Evolutionary conservation across 1,140 invertebrate genomes (phyloP).

Genomic region (Pollicipes pollicipes): DNA sequence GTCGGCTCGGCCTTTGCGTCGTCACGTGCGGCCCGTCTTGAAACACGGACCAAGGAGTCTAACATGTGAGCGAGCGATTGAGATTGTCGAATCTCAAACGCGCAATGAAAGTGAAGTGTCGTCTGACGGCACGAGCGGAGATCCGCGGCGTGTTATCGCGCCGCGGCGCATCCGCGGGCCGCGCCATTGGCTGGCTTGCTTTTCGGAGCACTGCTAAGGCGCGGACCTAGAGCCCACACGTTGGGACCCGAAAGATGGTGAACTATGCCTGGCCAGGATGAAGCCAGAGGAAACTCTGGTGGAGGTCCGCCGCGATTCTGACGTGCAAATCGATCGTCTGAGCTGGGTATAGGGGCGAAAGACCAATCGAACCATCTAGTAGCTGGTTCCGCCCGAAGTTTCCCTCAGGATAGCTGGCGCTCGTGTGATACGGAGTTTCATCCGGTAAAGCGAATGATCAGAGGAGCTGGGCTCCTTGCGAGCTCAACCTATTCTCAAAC

Average conservation of each 20-base stretch:
- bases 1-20: constrained; percentile 23
- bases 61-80: constrained; percentile 61
- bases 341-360: constrained; percentile 81
- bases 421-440: constrained; percentile 42
- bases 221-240: constrained; percentile 50
- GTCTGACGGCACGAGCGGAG: neutral
- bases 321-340: constrained; percentile 81
- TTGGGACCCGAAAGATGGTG: constrained; percentile 77
- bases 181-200: neutral
- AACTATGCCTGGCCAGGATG: constrained; percentile 71
- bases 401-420: constrained; percentile 57
- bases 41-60: constrained; percentile 87
- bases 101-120: constrained; percentile 44
- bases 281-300: constrained; percentile 76
- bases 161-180: neutral
- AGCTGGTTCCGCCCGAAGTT: constrained; percentile 60
- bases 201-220: constrained; percentile 17
- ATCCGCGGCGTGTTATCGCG: constrained; percentile 8
- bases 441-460: constrained; percentile 58
- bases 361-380: constrained; percentile 75
- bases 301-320: constrained; percentile 71
- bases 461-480: constrained; percentile 57
- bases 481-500: constrained; percentile 74
- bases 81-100: constrained; percentile 42
- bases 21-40: constrained; percentile 66